These are phyloP conservation scores for Poliocrania exsul DNA, from an alignment of 2,797 vertebrate genomes.

Conservation along the genomic window DNA sequence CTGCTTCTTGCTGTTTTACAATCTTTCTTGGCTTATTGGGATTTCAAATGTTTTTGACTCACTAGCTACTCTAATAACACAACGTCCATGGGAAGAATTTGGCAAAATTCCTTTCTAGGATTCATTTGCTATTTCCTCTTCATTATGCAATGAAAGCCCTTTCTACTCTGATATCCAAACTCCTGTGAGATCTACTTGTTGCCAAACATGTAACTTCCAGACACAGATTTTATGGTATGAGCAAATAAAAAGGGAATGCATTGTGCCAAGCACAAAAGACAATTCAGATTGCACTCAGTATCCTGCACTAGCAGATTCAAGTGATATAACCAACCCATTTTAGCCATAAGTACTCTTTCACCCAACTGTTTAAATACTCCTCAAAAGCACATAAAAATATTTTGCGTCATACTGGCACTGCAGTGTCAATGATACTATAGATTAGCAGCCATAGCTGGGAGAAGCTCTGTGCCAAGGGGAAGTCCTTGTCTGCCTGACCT, in stretches of 20 bases:
- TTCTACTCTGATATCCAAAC: background rate
- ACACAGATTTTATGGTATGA: background rate
- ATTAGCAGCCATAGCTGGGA: background rate
- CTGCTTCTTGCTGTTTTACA: slow-evolving; percentile 19
- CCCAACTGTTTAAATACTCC: background rate
- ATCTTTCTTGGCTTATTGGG: background rate
- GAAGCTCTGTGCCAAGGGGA: background rate
- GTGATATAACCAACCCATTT: background rate
- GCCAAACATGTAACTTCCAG: background rate
- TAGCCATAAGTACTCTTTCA: background rate
- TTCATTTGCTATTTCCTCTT: background rate
- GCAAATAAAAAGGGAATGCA: background rate
- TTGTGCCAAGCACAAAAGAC: background rate
- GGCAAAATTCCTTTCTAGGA: background rate
- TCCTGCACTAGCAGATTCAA: background rate
- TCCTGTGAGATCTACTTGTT: background rate
- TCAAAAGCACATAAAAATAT: background rate
- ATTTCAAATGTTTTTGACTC: slow-evolving; percentile 6
- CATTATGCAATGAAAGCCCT: background rate
- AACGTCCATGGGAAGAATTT: background rate
- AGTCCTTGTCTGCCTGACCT: background rate
- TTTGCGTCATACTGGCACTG: background rate
- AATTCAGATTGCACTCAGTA: background rate
- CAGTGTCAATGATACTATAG: background rate
- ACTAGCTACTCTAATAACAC: background rate